phyloP scores from a whole-genome alignment of 2,113 vertebrate species.

The Chauna torquata region DNA sequence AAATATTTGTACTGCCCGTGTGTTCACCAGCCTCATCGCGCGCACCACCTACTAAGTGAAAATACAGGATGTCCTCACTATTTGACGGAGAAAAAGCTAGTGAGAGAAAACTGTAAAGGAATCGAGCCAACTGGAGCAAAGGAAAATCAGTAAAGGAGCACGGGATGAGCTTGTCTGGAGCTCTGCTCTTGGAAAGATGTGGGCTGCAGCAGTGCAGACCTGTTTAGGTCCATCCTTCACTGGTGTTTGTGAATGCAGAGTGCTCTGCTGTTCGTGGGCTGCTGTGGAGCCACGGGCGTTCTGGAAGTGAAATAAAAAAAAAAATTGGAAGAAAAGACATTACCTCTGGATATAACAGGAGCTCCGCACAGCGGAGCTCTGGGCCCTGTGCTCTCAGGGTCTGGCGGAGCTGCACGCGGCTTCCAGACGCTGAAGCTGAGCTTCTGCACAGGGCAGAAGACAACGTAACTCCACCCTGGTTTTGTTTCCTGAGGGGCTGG shows the following conservation, averaged over 20 bases:
- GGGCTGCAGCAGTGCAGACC: background rate
- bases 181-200: background rate
- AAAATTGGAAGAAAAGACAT: background rate
- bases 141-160: background rate
- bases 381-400: background rate
- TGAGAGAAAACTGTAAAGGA: background rate
- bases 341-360: background rate
- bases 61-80: background rate
- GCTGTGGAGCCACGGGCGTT: background rate
- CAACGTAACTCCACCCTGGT: background rate
- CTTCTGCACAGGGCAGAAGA: background rate
- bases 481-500: background rate
- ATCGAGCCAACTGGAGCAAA: background rate
- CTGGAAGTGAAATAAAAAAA: background rate
- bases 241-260: background rate
- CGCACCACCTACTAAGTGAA: background rate
- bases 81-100: background rate
- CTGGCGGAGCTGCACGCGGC: background rate
- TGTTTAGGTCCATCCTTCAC: background rate
- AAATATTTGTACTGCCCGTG: background rate
- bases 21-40: background rate
- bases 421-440: background rate
- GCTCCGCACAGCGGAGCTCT: rapidly evolving
- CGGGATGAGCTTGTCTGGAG: background rate
- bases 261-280: background rate